Base-by-base conservation (phyloP, 2,888 invertebrate species). In the Plusia festucae region DNA sequence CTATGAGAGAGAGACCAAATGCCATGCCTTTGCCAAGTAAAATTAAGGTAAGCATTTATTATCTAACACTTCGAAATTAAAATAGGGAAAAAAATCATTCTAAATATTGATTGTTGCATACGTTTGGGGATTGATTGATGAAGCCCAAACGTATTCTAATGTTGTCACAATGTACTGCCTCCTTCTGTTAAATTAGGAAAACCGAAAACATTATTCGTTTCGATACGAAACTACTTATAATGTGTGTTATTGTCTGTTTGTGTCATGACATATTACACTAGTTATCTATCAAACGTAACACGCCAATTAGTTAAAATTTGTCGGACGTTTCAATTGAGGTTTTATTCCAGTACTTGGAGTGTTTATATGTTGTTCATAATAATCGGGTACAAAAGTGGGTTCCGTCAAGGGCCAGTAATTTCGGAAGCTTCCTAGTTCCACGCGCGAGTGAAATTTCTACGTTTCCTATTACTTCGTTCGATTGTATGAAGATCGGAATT, bases 371-470 rank as follows among this genome's bases (percentile, higher is more conserved):
- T 27, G 53, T 60, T 63, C 63, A 54, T 46, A 46, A 59, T 44
- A 27, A 54, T 54, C 22, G n/a, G 34, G 40, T 65, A 53, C 65
- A 51, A 76, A 75, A 66, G 65, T 46, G 64, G 65, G 74, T 85
- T 87, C 87, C 87, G 88, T 82, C 82, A 84, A 73, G 83, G 80
- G 76, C 85, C 73, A 70, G 81, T 79, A 74, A 82, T 83, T 86
- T 82, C 62, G 81, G 82, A 63, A 75, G 80, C 78, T 86, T 85
- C 86, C 83, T 85, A 57, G 79, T 78, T 68, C 75, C 84, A 75
- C 81, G 76, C 84, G 84, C 87, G 77, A 85, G 77, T 83, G 83
- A 61, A 40, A 64, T 61, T 65, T 58, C 15, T 69, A 53, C 53
- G 52, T 79, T 81, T 78, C 78, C 82, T 74, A 66, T 68, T 64